Evolutionary conservation across 1,140 invertebrate genomes (phyloP), one percentile per base, ranked within the genome.

Genomic region (Polypedilum vanderplanki): DNA sequence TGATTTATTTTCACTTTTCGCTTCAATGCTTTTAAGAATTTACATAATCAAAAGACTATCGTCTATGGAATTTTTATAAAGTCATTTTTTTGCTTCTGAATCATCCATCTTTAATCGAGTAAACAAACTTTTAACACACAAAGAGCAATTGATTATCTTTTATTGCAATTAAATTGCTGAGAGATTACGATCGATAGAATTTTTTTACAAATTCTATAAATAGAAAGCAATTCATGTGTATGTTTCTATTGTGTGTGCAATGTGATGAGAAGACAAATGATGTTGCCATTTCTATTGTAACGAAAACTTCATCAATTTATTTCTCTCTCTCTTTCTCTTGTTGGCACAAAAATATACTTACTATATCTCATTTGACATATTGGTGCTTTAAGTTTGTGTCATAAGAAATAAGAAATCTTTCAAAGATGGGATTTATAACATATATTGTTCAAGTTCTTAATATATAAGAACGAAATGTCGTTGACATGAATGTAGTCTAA

Each of bases 1-100:
- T 33, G 24, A 33, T 33, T 33, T 33, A 33, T 33, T 33, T 33
- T 33, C 24, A 33, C 24, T 33, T 57, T 57, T n/a, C 46, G 15
- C 46, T 57, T 57, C 46, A 57, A 8, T 57, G 46, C 46, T 12
- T 57, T 57, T n/a, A 3, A 33, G 2, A 33, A 57, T 57, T 57
- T 57, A 57, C 46, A 57, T 57, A 57, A 57, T 57, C 46, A 57
- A 57, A 57, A 57, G 46, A 57, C 46, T 57, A 57, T 57, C n/a
- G 12, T 15, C 9, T n/a, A n/a, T n/a, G n/a, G 24, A 33, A 33
- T 33, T 57, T 57, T 57, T 12, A 57, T 57, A 12, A 57, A 57
- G 46, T 57, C 46, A 4, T 57, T 57, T 57, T 57, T 57, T n/a
- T 57, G 9, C 10, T 10, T 3, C 15, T 57, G 12, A 57, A 4